phyloP scores from a whole-genome alignment of 1,140 invertebrate species.

The Drosophila lowei region DNA sequence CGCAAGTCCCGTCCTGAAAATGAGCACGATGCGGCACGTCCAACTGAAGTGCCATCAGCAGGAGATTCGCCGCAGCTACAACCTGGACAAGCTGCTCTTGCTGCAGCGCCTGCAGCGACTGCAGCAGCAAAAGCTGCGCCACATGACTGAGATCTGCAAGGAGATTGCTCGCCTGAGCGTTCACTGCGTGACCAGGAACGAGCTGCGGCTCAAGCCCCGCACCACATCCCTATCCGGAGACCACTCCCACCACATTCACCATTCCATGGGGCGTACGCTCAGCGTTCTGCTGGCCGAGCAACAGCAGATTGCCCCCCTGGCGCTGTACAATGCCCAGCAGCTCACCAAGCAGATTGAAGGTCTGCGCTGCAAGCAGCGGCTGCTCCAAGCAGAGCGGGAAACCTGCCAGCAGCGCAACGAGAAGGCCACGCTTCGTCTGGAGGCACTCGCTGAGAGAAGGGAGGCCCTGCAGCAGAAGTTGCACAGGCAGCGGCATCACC shows the following conservation, averaged over 20 bases:
- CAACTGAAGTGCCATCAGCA: constrained; percentile 79
- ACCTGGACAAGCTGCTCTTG: constrained; percentile 87
- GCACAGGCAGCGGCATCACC: constrained; percentile 26
- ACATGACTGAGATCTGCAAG: constrained; percentile 79
- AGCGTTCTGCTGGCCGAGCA: constrained; percentile 71
- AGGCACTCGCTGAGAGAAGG: constrained; percentile 37
- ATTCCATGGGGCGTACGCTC: constrained; percentile 79
- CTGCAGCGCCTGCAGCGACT: constrained; percentile 68
- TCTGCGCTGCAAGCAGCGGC: constrained; percentile 85
- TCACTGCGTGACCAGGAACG: constrained; percentile 70
- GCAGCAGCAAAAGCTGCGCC: constrained; percentile 81
- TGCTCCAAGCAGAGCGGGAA: constrained; percentile 85
- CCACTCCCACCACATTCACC: constrained; percentile 52
- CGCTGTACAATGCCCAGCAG: constrained; percentile 84
- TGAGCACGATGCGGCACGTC: constrained; percentile 66
- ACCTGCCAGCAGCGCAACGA: constrained; percentile 84
- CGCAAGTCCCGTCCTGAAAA: constrained; percentile 52
- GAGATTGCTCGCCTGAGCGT: constrained; percentile 73
- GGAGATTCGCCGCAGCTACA: constrained; percentile 90
- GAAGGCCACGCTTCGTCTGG: constrained; percentile 32
- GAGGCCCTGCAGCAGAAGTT: constrained; percentile 42
- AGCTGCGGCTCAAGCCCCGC: constrained; percentile 60
- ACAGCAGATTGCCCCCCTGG: constrained; percentile 66
- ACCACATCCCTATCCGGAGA: constrained; percentile 60
- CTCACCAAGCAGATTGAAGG: constrained; percentile 85